Conservation (phyloP, 2,797 vertebrate genomes). For the Pelodytes ibericus region DNA sequence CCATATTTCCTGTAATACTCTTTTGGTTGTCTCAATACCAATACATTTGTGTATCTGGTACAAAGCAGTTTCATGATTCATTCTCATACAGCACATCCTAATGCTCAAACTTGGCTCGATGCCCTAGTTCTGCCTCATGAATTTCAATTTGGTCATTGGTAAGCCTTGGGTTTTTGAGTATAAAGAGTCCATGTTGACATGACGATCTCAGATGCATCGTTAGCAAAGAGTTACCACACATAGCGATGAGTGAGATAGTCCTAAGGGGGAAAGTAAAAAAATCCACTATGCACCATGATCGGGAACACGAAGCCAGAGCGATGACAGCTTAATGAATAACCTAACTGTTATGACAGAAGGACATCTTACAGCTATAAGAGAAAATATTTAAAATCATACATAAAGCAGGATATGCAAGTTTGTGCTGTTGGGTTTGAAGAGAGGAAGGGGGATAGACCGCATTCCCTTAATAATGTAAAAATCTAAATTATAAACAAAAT, state of each 20-base stretch:
- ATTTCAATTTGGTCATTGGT: constrained; percentile 62
- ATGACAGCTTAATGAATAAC: constrained; percentile 83
- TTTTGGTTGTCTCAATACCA: neutral
- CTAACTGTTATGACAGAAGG: constrained; percentile 81
- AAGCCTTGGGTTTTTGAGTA: constrained; percentile 61
- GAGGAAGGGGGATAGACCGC: neutral
- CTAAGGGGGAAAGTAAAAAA: constrained; percentile 71
- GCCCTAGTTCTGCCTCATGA: constrained; percentile 58
- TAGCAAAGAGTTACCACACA: constrained; percentile 68
- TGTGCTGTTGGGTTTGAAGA: neutral
- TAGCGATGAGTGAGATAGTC: constrained; percentile 73
- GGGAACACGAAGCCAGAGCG: constrained; percentile 70
- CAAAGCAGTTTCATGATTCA: no score
- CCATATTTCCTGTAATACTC: no score
- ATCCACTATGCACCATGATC: constrained; percentile 68
- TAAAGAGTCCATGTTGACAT: constrained; percentile 76
- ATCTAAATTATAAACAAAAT: constrained; percentile 23
- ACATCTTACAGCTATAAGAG: constrained; percentile 77
- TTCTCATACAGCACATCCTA: neutral
- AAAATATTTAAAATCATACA: constrained; percentile 79
- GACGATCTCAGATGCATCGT: constrained; percentile 73
- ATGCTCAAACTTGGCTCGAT: constrained; percentile 17
- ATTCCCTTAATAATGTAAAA: constrained; percentile 13
- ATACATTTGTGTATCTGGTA: neutral
- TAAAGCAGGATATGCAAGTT: constrained; percentile 65